A percentile compares a stretch with the other conserved stretches of the same genome.
Evolutionary conservation across 2,113 vertebrate species (phyloP).

Genomic region (Carassius carassius): DNA sequence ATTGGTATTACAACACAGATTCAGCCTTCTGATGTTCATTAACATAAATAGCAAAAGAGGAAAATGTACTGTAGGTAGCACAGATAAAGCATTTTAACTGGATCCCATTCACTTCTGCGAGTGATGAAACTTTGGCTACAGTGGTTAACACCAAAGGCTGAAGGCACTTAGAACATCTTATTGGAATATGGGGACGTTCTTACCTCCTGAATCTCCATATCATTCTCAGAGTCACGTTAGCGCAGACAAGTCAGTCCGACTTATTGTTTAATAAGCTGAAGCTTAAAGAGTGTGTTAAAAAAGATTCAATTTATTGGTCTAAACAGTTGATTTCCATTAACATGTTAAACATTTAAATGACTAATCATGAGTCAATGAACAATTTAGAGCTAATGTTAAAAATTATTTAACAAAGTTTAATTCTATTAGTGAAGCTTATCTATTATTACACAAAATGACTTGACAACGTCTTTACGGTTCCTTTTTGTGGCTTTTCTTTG

Average conservation of each 20-base stretch:
- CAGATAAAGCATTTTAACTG: constrained; percentile 86
- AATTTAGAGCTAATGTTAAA: constrained; percentile 89
- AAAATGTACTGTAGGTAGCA: constrained; percentile 74
- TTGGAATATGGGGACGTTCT: constrained; percentile 85
- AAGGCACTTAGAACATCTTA: constrained; percentile 86
- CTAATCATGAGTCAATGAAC: constrained; percentile 88
- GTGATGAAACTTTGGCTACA: constrained; percentile 86
- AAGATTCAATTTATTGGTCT: constrained; percentile 94
- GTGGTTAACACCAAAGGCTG: constrained; percentile 80
- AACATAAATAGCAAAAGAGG: constrained; percentile 67
- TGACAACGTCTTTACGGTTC: constrained; percentile 83
- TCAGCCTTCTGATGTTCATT: constrained; percentile 89
- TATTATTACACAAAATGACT: constrained; percentile 88
- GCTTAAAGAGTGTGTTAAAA: constrained; percentile 92
- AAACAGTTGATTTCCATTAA: constrained; percentile 88
- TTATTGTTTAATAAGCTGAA: constrained; percentile 96
- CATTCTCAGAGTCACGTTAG: constrained; percentile 94
- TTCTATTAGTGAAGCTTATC: constrained; percentile 89
- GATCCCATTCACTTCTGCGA: constrained; percentile 83
- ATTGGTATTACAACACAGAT: constrained; percentile 93
- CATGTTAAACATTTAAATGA: constrained; percentile 90
- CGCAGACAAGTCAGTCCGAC: constrained; percentile 94
- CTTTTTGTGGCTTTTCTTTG: constrained; percentile 86
- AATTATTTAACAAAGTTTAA: constrained; percentile 90
- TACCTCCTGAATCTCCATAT: constrained; percentile 98